A percentile compares a stretch with the other conserved stretches of the same genome.
These are phyloP conservation scores for Eospalax fontanierii DNA, from an alignment of 2,797 vertebrate genomes.

Conservation along the genomic window DNA sequence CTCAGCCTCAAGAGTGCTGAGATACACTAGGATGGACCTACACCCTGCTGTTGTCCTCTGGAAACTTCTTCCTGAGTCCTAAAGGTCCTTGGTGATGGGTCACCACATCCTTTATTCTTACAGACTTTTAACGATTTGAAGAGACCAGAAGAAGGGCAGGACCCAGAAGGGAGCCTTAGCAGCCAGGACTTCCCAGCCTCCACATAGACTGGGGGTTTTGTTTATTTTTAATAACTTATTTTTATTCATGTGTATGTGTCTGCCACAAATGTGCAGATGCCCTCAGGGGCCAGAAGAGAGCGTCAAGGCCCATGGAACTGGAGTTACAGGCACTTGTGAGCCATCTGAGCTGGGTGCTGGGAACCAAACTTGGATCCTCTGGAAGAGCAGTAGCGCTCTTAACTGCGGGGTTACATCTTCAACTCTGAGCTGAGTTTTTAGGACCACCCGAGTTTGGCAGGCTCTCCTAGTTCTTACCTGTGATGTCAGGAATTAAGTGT, in stretches of 20 bases:
- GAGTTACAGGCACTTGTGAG: too few relatives aligned
- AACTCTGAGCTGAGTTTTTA: neutral
- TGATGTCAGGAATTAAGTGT: neutral
- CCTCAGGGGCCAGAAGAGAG: too few relatives aligned
- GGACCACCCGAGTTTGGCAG: neutral
- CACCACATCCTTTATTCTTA: neutral
- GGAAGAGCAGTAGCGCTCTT: too few relatives aligned
- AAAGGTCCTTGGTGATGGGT: neutral
- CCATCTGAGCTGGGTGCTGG: too few relatives aligned
- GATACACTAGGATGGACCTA: neutral
- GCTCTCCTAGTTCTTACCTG: neutral
- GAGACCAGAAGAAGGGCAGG: neutral
- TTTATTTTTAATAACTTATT: too few relatives aligned
- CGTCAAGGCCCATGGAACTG: too few relatives aligned
- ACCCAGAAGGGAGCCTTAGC: neutral
- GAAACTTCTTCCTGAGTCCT: neutral
- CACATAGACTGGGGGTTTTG: neutral
- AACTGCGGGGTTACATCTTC: too few relatives aligned
- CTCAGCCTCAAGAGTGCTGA: neutral
- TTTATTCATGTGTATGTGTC: neutral
- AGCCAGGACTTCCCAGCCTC: neutral
- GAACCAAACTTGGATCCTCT: too few relatives aligned
- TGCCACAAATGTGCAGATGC: too few relatives aligned
- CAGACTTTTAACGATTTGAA: neutral
- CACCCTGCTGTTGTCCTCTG: rapidly evolving